Base-by-base conservation (phyloP, 2,797 vertebrate species). In the Phyllotis vaccarum region DNA sequence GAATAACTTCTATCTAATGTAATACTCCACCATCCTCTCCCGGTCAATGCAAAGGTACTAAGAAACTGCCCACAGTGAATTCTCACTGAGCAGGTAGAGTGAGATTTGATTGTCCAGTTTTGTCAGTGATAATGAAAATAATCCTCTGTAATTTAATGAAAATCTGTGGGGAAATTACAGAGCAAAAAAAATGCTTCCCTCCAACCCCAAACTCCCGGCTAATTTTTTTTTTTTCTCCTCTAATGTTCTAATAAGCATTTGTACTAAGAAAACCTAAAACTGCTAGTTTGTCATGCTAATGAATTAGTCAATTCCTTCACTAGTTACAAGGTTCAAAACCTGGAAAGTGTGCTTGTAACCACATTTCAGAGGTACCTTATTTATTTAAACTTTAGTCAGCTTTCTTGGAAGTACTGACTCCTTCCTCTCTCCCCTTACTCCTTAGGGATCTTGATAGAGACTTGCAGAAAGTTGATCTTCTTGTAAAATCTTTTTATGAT, bases 281-380 rank as follows among this genome's bases (percentile, higher is more conserved):
- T 80, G 12, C 37, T n/a, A 91, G 87, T 75, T 10, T 94, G 82
- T 94, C 64, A 93, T 89, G 78, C 43, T 86, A 86, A 93, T 46
- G 22, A 91, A 74, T 87, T 74, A 82, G 19, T 86, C 6, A 72
- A 22, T 92, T 86, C 29, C 34, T 82, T 95, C 76, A 91, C 34
- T 58, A 76, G 70, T 74, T 46, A 86, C 8, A 76, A 75, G 92
- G 91, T 89, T 95, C 21, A 72, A 95, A 97, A 93, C n/a, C 19
- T 87, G 46, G 31, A 90, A 14, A 43, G 16, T 6, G 40, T 85
- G 66, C n/a, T 93, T 89, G 64, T 90, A 24, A 24, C 64, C 64
- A 40, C 27, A 5, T 31, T 88, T 90, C 80, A 90, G 74, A 85
- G 62, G 31, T 90, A 91, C 29, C 79, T 82, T 76, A 64, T 37